Evolutionary conservation across 92 coral and sea anemone species (phyloP).

Genomic region (Siderastrea radians): DNA sequence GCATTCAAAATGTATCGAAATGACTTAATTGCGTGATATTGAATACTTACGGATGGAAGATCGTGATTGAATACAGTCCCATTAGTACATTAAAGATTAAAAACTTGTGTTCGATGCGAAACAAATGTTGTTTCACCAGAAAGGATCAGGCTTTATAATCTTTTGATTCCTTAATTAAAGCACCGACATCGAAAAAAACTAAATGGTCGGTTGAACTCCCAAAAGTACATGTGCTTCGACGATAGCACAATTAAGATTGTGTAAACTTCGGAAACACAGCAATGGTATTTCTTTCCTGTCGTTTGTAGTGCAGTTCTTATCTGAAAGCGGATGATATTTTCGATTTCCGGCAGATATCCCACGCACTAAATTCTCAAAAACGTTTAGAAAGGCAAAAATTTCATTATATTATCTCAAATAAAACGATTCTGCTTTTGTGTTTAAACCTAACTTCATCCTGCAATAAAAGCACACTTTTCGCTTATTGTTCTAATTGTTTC

Average conservation of each 20-base stretch:
- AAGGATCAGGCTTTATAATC: neutral
- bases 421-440: neutral
- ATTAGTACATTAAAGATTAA: too few species aligned
- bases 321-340: slow-evolving; percentile 1
- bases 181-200: neutral
- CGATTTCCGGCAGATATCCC: neutral
- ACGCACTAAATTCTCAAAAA: neutral
- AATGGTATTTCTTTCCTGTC: neutral
- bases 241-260: neutral
- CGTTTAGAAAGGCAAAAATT: neutral
- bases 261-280: neutral
- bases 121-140: neutral
- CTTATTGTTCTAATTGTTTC: too few species aligned
- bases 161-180: too few species aligned
- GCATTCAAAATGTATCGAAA: slow-evolving; percentile 4
- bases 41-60: neutral
- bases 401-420: neutral
- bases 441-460: neutral
- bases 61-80: neutral
- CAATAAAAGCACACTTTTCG: neutral
- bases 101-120: neutral
- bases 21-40: neutral
- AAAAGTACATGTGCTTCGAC: neutral
- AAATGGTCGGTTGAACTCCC: neutral
- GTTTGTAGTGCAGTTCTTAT: neutral